Conservation (phyloP, 2,797 vertebrate genomes). For the Hyperoplus immaculatus region DNA sequence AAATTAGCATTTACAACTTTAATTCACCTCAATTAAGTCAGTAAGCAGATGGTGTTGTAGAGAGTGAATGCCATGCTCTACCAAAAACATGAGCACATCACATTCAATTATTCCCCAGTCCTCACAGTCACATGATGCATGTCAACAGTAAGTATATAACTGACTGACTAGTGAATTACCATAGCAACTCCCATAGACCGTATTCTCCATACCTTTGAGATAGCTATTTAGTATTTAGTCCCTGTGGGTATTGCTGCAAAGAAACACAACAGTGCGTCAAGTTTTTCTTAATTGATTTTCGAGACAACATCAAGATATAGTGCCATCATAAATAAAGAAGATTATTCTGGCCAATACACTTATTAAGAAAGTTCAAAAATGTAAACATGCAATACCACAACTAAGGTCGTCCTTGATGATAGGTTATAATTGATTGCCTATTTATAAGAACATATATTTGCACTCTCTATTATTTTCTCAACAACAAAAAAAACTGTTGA, state of each 20-base stretch:
- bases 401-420: neutral
- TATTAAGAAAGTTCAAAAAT: too few relatives aligned
- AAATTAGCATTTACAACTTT: neutral
- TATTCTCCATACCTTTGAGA: too few relatives aligned
- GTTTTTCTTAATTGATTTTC: neutral
- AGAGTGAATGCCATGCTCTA: neutral
- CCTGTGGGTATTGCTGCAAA: neutral
- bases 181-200: too few relatives aligned
- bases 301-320: neutral
- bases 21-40: neutral
- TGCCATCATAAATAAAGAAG: too few relatives aligned
- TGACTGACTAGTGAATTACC: neutral
- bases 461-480: neutral
- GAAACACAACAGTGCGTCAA: neutral
- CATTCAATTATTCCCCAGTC: neutral
- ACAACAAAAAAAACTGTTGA: neutral
- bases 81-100: neutral
- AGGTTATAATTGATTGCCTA: neutral
- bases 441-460: too few relatives aligned
- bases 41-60: slow-evolving; percentile 5
- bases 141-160: neutral
- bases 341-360: too few relatives aligned
- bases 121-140: neutral
- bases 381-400: neutral
- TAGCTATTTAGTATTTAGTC: too few relatives aligned